Percentiles rank a stretch among this genome's conserved stretches.
These are phyloP conservation scores for Orthonychiurus folsomi DNA, from an alignment of 2,888 invertebrate genomes.

Conservation along the genomic window DNA sequence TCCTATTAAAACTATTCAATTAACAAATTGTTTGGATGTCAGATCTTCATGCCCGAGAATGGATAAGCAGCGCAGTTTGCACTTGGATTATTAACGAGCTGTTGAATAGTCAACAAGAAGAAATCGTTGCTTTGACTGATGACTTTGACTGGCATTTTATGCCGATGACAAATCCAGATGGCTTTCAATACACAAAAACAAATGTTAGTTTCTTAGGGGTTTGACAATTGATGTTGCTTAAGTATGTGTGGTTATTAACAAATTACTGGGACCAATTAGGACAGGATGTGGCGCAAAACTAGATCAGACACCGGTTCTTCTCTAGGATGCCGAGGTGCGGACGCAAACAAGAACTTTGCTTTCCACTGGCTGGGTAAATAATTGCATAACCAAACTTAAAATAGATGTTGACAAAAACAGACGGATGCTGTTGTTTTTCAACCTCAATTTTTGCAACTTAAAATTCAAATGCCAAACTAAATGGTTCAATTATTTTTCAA, in stretches of 20 bases:
- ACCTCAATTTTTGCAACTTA: no score
- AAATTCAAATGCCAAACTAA: no score
- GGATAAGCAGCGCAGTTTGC: slow-evolving; percentile 63
- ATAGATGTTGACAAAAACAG: no score
- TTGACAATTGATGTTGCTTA: slow-evolving; percentile 10
- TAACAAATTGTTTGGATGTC: no score
- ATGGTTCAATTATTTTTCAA: no score
- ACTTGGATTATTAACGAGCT: slow-evolving; percentile 63
- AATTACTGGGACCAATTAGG: no score
- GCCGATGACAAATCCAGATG: slow-evolving; percentile 63
- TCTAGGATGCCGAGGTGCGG: slow-evolving; percentile 2
- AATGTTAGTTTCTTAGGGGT: no score
- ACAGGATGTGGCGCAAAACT: neutral
- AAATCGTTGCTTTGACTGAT: slow-evolving; percentile 53
- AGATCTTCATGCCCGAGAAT: slow-evolving; percentile 54
- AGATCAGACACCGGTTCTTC: neutral
- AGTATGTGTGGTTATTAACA: no score
- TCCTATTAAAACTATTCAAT: no score
- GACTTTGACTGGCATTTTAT: slow-evolving; percentile 65
- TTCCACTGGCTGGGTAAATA: neutral
- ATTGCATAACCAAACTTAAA: no score
- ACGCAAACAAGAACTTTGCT: slow-evolving; percentile 2
- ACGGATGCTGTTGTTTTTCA: no score
- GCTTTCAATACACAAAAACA: slow-evolving; percentile 55
- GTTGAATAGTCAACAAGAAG: slow-evolving; percentile 49